A percentile compares a stretch with the other conserved stretches of the same genome.
phyloP scores from a whole-genome alignment of 1,140 invertebrate species.

The Ruditapes philippinarum region DNA sequence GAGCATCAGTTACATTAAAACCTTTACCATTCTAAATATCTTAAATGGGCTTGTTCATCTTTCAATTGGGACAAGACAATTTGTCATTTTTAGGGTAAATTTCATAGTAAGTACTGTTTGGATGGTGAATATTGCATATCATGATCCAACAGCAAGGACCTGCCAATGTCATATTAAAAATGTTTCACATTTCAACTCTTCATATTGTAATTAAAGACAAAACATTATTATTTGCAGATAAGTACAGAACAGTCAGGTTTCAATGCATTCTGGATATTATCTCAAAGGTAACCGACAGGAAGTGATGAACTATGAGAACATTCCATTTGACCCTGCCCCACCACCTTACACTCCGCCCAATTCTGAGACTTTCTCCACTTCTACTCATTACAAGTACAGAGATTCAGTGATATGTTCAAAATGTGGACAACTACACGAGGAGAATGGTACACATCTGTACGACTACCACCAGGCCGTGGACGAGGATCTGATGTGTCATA shows the following conservation, averaged over 20 bases:
- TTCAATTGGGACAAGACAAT: no score
- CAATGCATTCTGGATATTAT: background rate
- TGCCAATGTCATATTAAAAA: no score
- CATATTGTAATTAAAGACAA: no score
- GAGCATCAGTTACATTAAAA: no score
- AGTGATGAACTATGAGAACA: constrained; percentile 63
- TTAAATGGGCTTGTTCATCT: no score
- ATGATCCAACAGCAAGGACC: no score
- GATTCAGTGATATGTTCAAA: constrained; percentile 80
- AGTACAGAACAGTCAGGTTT: background rate
- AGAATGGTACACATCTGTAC: constrained; percentile 87
- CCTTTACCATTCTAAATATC: no score
- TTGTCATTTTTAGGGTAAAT: no score
- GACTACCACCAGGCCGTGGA: constrained; percentile 88
- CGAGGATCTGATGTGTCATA: constrained; percentile 88
- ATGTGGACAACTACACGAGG: constrained; percentile 87
- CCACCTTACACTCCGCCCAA: constrained; percentile 57
- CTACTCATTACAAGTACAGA: constrained; percentile 51
- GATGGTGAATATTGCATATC: no score
- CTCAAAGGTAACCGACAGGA: constrained; percentile 21
- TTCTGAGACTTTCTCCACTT: constrained; percentile 49
- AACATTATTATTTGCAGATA: no score
- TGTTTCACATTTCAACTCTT: no score
- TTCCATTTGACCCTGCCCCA: constrained; percentile 45
- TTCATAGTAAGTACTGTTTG: no score